Conservation (phyloP, 2,888 invertebrate species). For the Idaea straminata region DNA sequence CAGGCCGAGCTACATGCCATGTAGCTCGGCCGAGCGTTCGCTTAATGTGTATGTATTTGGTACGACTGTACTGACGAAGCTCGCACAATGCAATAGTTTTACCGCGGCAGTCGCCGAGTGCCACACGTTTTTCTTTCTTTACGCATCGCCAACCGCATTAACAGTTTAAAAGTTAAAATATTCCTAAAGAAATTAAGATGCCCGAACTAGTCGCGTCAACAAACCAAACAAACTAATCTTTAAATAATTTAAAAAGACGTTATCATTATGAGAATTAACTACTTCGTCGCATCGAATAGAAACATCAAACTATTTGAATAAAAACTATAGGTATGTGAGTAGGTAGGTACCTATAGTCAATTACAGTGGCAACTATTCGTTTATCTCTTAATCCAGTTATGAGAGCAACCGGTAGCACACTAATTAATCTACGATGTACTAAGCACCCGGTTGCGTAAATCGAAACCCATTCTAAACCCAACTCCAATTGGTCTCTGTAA, state of each 20-base stretch:
- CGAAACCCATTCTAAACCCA: background rate
- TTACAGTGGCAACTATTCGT: slow-evolving; percentile 23
- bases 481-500: background rate
- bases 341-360: slow-evolving; percentile 19
- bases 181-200: background rate
- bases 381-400: slow-evolving; percentile 48
- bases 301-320: slow-evolving; percentile 27
- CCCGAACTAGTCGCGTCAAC: background rate
- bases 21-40: too few relatives aligned
- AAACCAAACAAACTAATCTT: background rate
- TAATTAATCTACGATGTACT: slow-evolving; percentile 51
- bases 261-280: slow-evolving; percentile 13
- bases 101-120: too few relatives aligned
- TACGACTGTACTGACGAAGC: too few relatives aligned
- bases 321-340: slow-evolving; percentile 36
- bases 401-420: slow-evolving; percentile 52
- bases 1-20: too few relatives aligned
- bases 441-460: slow-evolving; percentile 1
- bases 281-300: slow-evolving; percentile 22
- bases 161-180: background rate
- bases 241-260: background rate
- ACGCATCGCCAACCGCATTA: too few relatives aligned
- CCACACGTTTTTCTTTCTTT: too few relatives aligned
- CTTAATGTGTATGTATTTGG: too few relatives aligned
- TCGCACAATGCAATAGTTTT: too few relatives aligned